These are phyloP conservation scores for Microtus ochrogaster DNA, from an alignment of 2,113 vertebrate species.

Conservation along the genomic window DNA sequence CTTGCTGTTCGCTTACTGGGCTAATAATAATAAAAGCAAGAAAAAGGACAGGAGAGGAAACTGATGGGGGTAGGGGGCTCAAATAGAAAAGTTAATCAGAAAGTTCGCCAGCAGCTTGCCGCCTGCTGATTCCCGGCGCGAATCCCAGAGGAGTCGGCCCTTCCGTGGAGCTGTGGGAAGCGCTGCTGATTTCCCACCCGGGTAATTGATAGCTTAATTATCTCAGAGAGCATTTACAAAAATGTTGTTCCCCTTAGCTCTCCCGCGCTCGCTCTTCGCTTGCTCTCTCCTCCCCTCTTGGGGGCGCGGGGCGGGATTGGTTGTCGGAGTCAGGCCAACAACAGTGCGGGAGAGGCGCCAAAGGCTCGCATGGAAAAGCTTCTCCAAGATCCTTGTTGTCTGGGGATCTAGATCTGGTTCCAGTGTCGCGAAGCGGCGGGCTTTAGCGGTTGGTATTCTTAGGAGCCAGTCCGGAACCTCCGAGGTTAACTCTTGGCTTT, in stretches of 20 bases:
- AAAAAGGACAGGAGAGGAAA: neutral
- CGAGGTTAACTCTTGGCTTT: neutral
- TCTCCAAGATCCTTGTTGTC: neutral
- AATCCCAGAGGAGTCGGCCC: constrained; percentile 72
- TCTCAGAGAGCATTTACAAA: constrained; percentile 73
- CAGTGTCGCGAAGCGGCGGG: accelerated
- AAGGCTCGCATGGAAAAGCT: neutral
- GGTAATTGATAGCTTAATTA: constrained; percentile 81
- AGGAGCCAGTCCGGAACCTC: neutral
- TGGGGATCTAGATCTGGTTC: neutral
- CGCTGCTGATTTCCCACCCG: constrained; percentile 75
- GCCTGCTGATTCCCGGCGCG: constrained; percentile 69
- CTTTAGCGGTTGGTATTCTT: neutral
- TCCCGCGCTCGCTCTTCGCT: constrained; percentile 21
- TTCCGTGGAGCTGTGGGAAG: constrained; percentile 64
- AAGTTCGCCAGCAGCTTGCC: constrained; percentile 74
- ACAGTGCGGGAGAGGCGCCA: neutral
- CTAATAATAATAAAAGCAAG: neutral
- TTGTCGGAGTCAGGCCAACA: constrained; percentile 37
- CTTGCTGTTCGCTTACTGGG: neutral
- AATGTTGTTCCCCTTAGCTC: constrained; percentile 67
- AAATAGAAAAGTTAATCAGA: constrained; percentile 76
- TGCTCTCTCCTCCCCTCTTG: constrained; percentile 22
- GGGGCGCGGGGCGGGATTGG: constrained; percentile 63
- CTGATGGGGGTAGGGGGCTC: neutral